Conservation (phyloP, 2,113 vertebrate species). For the Ciconia maguari region DNA sequence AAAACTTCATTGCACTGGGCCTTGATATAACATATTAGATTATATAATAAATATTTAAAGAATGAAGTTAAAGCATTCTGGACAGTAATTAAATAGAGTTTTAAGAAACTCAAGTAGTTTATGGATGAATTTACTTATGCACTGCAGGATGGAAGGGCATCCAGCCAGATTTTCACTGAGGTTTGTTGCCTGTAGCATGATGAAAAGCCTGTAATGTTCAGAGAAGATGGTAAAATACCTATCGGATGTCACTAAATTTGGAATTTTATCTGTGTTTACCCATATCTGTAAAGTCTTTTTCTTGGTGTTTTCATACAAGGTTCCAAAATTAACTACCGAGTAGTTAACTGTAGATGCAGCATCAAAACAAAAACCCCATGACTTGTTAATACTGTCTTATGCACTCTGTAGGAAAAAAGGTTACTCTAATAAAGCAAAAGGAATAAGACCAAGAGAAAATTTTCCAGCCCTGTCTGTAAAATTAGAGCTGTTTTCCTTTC, state of each 20-base stretch:
- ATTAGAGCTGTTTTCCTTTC: background rate
- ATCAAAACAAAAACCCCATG: background rate
- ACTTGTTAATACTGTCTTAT: background rate
- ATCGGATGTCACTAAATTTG: background rate
- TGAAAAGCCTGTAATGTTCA: background rate
- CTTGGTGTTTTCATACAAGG: background rate
- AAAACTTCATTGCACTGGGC: background rate
- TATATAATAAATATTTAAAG: background rate
- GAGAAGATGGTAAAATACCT: background rate
- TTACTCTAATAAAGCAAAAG: background rate
- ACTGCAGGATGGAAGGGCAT: background rate
- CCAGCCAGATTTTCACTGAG: background rate
- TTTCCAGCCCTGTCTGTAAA: background rate
- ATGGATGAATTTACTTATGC: background rate
- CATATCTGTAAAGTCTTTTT: background rate
- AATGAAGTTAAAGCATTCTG: background rate
- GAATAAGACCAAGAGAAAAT: background rate
- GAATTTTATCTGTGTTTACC: background rate
- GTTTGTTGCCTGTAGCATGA: background rate
- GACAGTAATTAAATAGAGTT: background rate
- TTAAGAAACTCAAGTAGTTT: background rate
- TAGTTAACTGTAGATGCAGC: background rate
- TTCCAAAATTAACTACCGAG: background rate
- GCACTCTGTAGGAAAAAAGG: background rate
- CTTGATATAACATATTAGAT: background rate